These are phyloP conservation scores for Picathartes gymnocephalus DNA, from an alignment of 2,113 vertebrate genomes.

Conservation along the genomic window DNA sequence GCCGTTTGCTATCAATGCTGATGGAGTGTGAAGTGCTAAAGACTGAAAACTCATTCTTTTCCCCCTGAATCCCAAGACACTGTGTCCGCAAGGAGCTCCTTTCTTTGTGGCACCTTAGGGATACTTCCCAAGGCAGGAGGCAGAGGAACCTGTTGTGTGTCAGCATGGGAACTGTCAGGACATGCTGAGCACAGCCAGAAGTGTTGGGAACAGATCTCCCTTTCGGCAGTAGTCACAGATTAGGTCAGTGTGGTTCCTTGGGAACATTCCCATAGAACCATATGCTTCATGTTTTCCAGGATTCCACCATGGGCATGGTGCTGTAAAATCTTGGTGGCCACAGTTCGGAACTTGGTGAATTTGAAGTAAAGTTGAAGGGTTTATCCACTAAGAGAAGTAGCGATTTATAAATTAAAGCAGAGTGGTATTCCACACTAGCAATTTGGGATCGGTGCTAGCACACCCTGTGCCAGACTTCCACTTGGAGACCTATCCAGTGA, in stretches of 20 bases:
- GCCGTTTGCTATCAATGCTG: conserved; percentile 89
- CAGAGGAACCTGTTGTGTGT: not conserved
- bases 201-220: not conserved
- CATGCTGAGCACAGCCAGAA: not conserved
- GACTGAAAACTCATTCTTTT: conserved; percentile 65
- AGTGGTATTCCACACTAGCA: not conserved
- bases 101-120: not conserved
- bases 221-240: not conserved
- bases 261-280: not conserved
- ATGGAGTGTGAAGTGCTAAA: conserved; percentile 88
- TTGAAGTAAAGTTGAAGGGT: not conserved
- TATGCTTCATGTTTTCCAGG: not conserved
- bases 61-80: not conserved
- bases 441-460: not conserved
- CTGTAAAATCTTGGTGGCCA: not conserved
- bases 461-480: not conserved
- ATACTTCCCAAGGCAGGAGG: not conserved
- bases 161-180: not conserved
- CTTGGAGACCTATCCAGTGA: not conserved
- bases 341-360: not conserved
- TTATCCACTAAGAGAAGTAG: not conserved
- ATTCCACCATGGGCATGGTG: not conserved
- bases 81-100: not conserved
- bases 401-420: not conserved
- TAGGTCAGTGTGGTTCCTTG: not conserved